A percentile compares a stretch with the other conserved stretches of the same genome.
These are phyloP conservation scores for Lepidurus apus DNA, from an alignment of 1,140 invertebrate species.

Conservation along the genomic window DNA sequence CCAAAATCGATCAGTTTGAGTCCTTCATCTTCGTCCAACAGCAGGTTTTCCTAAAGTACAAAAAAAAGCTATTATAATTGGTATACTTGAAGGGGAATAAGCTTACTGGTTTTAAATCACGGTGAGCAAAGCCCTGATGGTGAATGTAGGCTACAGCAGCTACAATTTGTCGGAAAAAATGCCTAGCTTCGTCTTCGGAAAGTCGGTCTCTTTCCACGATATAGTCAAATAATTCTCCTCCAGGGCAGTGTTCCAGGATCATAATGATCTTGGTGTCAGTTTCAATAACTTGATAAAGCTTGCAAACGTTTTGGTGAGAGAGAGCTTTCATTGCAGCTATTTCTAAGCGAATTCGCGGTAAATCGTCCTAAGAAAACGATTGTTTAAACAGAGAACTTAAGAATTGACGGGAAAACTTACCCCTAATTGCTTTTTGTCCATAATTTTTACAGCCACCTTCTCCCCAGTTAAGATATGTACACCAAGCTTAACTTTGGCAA, in stretches of 20 bases:
- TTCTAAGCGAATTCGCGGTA: slow-evolving; percentile 70
- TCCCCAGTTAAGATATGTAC: slow-evolving; percentile 70
- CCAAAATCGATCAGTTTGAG: slow-evolving; percentile 88
- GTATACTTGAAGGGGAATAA: slow-evolving; percentile 7
- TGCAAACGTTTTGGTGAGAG: slow-evolving; percentile 74
- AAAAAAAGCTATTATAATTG: slow-evolving; percentile 35
- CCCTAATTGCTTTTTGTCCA: slow-evolving; percentile 67
- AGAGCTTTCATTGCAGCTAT: slow-evolving; percentile 73
- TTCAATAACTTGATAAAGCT: slow-evolving; percentile 76
- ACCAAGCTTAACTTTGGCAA: slow-evolving; percentile 74
- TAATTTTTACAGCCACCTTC: slow-evolving; percentile 81
- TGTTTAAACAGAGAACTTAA: not conserved
- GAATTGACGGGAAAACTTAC: slow-evolving; percentile 48
- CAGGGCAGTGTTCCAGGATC: slow-evolving; percentile 74
- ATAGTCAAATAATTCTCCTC: slow-evolving; percentile 80
- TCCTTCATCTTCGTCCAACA: slow-evolving; percentile 70
- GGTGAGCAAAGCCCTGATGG: slow-evolving; percentile 65
- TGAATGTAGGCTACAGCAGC: slow-evolving; percentile 73
- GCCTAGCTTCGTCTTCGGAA: slow-evolving; percentile 61
- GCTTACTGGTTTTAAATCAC: slow-evolving; percentile 72
- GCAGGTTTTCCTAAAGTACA: slow-evolving; percentile 65
- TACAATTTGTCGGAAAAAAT: slow-evolving; percentile 72
- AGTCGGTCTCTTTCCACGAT: slow-evolving; percentile 67
- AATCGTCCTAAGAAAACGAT: slow-evolving; percentile 58
- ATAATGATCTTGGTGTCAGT: slow-evolving; percentile 64